Base-by-base conservation (phyloP, 2,888 invertebrate species). In the Pristionchus fissidentatus region DNA sequence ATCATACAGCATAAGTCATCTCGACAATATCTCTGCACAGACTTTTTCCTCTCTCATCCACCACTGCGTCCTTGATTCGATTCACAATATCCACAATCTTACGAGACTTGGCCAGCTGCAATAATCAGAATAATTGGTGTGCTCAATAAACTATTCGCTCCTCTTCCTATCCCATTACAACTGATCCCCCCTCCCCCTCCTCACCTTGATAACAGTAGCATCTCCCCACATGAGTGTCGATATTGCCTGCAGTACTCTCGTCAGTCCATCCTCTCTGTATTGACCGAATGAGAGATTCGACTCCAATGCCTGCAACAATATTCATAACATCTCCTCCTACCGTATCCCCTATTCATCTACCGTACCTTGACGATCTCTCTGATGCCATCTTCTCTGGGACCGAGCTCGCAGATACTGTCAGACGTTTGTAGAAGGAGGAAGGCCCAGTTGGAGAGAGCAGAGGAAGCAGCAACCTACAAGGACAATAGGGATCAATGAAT, bases 171-270 rank as follows among this genome's bases (percentile, higher is more conserved):
- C n/a, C n/a, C n/a, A n/a, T n/a, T n/a, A n/a, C 49, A 49, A 49
- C 19, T 19, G 49, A 49, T 49, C 10, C 13, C 49, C 10, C 10
- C n/a, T n/a, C n/a, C n/a, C n/a, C n/a, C n/a, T n/a, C n/a, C 83
- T 43, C 49, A 90, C 86, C 84, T 89, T 91, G 57, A 93, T 92
- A 85, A 75, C 92, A 90, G 77, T 77, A 15, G 90, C 90, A 85
- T 93, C 93, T 26, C 91, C 92, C 85, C 91, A 90, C 79, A 94
- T 89, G 26, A 96, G 92, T 0, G 96, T 96, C 75, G 96, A 96
- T 46, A 96, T 93, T 0, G 95, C 95, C 29, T 96, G 95, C 29
- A 96, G 94, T 38, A 94, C 93, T 91, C 96, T 94, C 93, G 95
- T 96, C 84, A 95, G 94, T 0, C 96, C 96, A 92, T 85, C 85